Base-by-base conservation (phyloP, 2,888 invertebrate genomes). In the Bembecia ichneumoniformis region DNA sequence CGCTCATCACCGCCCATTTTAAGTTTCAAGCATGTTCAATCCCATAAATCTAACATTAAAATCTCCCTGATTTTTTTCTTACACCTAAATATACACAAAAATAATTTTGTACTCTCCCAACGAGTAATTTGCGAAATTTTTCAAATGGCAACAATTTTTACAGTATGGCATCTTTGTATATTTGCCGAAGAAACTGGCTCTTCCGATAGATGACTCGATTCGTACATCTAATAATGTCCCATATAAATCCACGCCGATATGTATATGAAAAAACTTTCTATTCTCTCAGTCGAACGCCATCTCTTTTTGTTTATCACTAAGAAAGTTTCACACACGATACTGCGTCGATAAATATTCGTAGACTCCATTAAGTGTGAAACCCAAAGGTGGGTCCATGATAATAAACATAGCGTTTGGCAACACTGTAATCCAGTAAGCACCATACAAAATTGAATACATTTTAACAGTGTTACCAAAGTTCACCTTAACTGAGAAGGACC, bases 31-130 rank as follows among this genome's bases (percentile, higher is more conserved):
- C 48, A 46, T 40, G 14, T n/a, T 40, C 44, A 3, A 44, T 48
- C 36, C 35, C 51, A 45, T 71, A 70, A 74, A 74, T 65, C 80
- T 82, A 78, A 75, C 60, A 64, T 79, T 82, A 84, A 63, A 79
- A 71, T 74, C 84, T 84, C 84, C 87, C 86, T 86, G 86, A 86
- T 86, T 86, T 83, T 81, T 79, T 75, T 79, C 86, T 87, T 86
- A 86, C 55, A 69, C 68, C 81, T 82, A 82, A 78, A 72, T 86
- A 83, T 87, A 82, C 82, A 84, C 82, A 84, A 87, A 80, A 84
- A 86, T 84, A 86, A 83, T 86, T 84, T 87, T 87, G 87, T 86
- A 87, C 87, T 87, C 86, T 83, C 73, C 64, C 68, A 77, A 78
- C 80, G 83, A 86, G 82, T 80, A 80, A 54, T 55, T 56, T 50